Base-by-base conservation (phyloP, 2,888 invertebrate species). In the Tetanocera ferruginea region DNA sequence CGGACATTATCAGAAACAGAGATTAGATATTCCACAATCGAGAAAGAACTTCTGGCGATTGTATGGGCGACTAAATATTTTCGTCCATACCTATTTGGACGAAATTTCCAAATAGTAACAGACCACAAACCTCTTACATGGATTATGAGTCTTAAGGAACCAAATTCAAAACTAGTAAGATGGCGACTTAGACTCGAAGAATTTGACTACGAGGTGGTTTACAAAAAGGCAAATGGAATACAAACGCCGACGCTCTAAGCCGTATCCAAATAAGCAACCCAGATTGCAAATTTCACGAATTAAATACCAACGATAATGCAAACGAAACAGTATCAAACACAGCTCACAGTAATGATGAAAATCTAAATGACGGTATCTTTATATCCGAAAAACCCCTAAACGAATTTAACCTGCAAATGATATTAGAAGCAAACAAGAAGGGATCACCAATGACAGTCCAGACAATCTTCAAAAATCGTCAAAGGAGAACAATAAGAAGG, bases 1-100 rank as follows among this genome's bases (percentile, higher is more conserved):
- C n/a, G 86, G 78, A 84, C 82, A 1, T 71, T 80, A 75, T 80
- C 71, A 5, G 34, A 75, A 34, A 67, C 82, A 0, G 83, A 85
- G 79, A 49, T 14, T 5, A 83, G 81, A 34, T 85, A 85, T 43
- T 80, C 79, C 1, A 81, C 83, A 51, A 51, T 17, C 11, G 51
- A 51, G 3, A n/a, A n/a, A n/a, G n/a, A n/a, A n/a, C n/a, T n/a
- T n/a, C n/a, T n/a, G n/a, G n/a, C n/a, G n/a, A n/a, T n/a, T n/a
- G n/a, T n/a, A n/a, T n/a, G n/a, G n/a, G n/a, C n/a, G n/a, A n/a
- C n/a, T n/a, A n/a, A n/a, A n/a, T n/a, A n/a, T n/a, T n/a, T n/a
- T n/a, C n/a, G n/a, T n/a, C n/a, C n/a, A n/a, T n/a, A n/a, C n/a
- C n/a, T n/a, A n/a, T n/a, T n/a, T n/a, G n/a, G n/a, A n/a, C n/a